These are phyloP conservation scores for Micrastur ruficollis DNA, from an alignment of 2,797 vertebrate genomes.

Conservation along the genomic window DNA sequence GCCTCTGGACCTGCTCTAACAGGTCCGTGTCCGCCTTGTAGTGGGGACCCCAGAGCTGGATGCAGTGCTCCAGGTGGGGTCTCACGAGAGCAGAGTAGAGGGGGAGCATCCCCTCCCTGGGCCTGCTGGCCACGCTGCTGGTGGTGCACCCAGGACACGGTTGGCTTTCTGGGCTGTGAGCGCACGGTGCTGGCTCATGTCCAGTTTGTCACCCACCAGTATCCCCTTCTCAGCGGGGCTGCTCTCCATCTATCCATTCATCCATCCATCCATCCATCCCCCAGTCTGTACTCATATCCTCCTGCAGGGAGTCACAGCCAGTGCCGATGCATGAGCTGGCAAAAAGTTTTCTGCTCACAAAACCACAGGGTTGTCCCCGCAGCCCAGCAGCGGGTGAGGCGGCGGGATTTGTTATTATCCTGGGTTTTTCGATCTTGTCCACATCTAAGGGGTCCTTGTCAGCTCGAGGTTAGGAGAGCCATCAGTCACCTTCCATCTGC, in stretches of 20 bases:
- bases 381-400: rapidly evolving
- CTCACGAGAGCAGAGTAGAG: neutral
- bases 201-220: neutral
- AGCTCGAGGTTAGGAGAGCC: neutral
- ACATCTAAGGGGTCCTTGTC: neutral
- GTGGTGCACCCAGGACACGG: neutral
- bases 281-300: neutral
- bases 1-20: neutral
- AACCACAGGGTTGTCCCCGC: rapidly evolving
- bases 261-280: neutral
- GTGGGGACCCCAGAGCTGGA: neutral
- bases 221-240: neutral
- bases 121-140: neutral
- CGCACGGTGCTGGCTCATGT: neutral
- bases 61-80: neutral
- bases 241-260: neutral
- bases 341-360: neutral
- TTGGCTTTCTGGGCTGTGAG: neutral
- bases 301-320: neutral
- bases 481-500: neutral
- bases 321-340: neutral
- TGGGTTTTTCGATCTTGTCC: neutral
- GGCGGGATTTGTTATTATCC: neutral
- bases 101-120: rapidly evolving
- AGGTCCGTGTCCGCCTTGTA: no score